Evolutionary conservation across 2,888 invertebrate genomes (phyloP), one percentile per base, ranked within the genome.

Genomic region (Mallateleia sp.): DNA sequence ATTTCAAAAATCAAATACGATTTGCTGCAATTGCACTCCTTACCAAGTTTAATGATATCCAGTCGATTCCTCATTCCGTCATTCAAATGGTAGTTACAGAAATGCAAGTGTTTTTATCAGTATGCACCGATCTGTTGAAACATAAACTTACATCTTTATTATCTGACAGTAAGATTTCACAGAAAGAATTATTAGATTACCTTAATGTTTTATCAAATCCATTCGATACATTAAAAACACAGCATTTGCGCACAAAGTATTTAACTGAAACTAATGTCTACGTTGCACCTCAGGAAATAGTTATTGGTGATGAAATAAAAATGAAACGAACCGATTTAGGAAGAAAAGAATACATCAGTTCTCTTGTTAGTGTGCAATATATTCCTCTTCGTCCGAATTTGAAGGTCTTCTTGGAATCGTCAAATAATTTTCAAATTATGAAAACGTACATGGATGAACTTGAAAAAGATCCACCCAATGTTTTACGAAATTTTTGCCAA

Each of bases 401-500:
- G 25, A 50, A 69, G 28, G 25, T 14, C n/a, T 82, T 45, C 60
- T 54, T 82, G 11, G 62, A 82, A 69, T 24, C 20, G 0, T 15
- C 38, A 3, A 69, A 69, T 20, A 75, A 75, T 60, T 75, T 75
- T 52, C 1, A 42, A 7, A 9, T 69, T 28, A n/a, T 82, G 34
- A 56, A 52, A 54, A 20, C 38, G 15, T 42, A 34, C 47, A 56
- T 58, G 34, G 25, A 42, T 38, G 20, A 50, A 24, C 9, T 67
- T 20, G 8, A 62, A 24, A 24, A 28, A 18, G 25, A 24, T 25
- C 45, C 56, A 52, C 3, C 14, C 9, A 20, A 18, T 25, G 9
- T 66, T 20, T 24, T 77, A 38, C 2, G 8, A 38, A 62, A 88
- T 56, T 45, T 82, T 74, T 42, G 45, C 42, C 81, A 85, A 58